These are phyloP conservation scores for Microcebus lehilahytsara DNA, from an alignment of 2,113 vertebrate species.

Conservation along the genomic window DNA sequence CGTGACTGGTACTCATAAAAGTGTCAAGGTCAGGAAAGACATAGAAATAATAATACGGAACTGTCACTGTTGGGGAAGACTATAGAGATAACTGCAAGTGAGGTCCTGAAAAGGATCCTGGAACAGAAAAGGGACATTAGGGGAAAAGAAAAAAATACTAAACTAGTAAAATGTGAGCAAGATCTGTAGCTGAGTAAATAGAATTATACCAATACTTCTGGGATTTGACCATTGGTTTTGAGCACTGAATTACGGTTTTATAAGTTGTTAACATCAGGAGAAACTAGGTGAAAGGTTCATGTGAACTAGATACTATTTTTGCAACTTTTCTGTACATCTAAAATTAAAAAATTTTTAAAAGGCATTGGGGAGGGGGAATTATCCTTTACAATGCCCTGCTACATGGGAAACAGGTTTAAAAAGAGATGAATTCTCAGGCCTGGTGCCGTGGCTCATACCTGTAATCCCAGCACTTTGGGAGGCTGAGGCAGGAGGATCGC, in stretches of 20 bases:
- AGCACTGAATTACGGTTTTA: background rate
- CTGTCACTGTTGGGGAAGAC: background rate
- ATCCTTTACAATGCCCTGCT: background rate
- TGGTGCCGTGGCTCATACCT: no score
- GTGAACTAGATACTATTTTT: background rate
- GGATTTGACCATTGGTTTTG: background rate
- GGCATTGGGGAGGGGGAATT: background rate
- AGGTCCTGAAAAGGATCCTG: background rate
- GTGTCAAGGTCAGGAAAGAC: background rate
- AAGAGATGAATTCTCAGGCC: background rate
- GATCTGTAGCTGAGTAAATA: background rate
- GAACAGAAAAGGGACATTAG: background rate
- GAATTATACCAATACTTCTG: background rate
- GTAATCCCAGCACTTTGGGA: no score
- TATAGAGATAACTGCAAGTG: background rate
- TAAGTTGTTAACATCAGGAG: background rate
- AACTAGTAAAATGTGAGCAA: background rate
- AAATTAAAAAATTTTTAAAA: background rate
- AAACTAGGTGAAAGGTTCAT: background rate
- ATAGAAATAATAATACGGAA: background rate
- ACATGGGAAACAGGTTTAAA: background rate
- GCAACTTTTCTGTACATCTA: background rate
- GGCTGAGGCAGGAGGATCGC: no score
- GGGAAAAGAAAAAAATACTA: background rate
- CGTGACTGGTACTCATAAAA: background rate